Conservation (phyloP, 2,113 vertebrate genomes). For the Penelope pileata region DNA sequence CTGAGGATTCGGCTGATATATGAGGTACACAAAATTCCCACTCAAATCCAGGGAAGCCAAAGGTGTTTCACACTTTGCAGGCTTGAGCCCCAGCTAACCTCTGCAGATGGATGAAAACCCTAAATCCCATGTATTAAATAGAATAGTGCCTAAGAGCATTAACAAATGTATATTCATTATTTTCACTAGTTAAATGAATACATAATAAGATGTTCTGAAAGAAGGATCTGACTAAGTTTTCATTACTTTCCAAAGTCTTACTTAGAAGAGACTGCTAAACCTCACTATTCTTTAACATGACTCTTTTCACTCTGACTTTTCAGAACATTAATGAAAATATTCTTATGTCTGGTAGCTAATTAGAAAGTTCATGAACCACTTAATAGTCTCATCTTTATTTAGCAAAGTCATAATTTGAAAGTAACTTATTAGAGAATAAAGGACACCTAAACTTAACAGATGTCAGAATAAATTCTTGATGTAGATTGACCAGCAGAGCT, state of each 20-base stretch:
- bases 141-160: background rate
- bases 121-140: background rate
- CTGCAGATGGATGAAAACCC: background rate
- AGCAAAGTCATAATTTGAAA: constrained; percentile 38
- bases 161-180: background rate
- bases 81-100: background rate
- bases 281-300: background rate
- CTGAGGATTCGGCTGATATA: background rate
- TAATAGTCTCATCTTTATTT: constrained; percentile 53
- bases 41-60: background rate
- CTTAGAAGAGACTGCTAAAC: background rate
- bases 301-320: constrained; percentile 41
- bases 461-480: background rate
- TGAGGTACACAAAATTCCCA: background rate
- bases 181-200: background rate
- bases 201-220: background rate
- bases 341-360: constrained; percentile 56
- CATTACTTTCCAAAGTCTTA: background rate
- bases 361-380: constrained; percentile 53
- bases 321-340: constrained; percentile 46
- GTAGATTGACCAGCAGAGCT: background rate
- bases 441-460: constrained; percentile 4
- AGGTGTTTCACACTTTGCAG: background rate
- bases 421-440: constrained; percentile 49
- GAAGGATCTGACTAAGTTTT: background rate